Conservation (phyloP, 2,888 invertebrate species). For the Drosophila nr. medialis region DNA sequence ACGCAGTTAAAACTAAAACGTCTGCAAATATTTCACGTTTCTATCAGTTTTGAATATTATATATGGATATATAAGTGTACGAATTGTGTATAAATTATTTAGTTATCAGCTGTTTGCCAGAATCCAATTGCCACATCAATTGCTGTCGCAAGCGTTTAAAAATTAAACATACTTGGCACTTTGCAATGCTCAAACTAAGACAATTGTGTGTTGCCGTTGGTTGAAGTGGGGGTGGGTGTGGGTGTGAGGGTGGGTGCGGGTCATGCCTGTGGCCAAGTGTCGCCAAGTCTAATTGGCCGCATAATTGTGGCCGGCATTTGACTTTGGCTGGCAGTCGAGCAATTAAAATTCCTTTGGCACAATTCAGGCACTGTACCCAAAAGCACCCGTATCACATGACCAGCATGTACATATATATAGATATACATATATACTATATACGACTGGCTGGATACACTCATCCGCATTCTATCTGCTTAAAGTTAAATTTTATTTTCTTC, state of each 20-base stretch:
- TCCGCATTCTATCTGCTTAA: neutral
- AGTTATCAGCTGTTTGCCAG: slow-evolving; percentile 15
- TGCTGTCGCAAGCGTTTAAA: slow-evolving; percentile 19
- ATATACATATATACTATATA: neutral
- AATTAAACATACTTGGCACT: slow-evolving; percentile 18
- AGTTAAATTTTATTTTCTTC: neutral
- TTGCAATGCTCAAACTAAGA: slow-evolving; percentile 1
- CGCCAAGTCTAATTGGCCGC: slow-evolving; percentile 60
- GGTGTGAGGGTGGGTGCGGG: slow-evolving; percentile 10
- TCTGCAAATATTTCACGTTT: neutral
- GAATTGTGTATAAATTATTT: slow-evolving; percentile 9
- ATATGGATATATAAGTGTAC: neutral
- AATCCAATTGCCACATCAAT: slow-evolving; percentile 31
- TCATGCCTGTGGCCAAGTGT: slow-evolving; percentile 36
- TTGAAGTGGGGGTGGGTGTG: neutral
- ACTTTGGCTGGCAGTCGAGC: slow-evolving; percentile 27
- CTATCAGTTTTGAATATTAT: neutral
- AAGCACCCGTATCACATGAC: slow-evolving; percentile 9
- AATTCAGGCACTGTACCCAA: slow-evolving; percentile 18
- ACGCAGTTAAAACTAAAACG: neutral
- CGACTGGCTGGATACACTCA: slow-evolving; percentile 10
- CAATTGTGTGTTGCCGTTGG: neutral
- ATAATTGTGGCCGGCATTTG: slow-evolving; percentile 43
- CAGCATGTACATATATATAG: neutral
- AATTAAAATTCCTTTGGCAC: slow-evolving; percentile 63